A percentile compares a stretch with the other conserved stretches of the same genome.
Evolutionary conservation across 2,797 vertebrate species (phyloP).

Genomic region (Neoniphon sammara): DNA sequence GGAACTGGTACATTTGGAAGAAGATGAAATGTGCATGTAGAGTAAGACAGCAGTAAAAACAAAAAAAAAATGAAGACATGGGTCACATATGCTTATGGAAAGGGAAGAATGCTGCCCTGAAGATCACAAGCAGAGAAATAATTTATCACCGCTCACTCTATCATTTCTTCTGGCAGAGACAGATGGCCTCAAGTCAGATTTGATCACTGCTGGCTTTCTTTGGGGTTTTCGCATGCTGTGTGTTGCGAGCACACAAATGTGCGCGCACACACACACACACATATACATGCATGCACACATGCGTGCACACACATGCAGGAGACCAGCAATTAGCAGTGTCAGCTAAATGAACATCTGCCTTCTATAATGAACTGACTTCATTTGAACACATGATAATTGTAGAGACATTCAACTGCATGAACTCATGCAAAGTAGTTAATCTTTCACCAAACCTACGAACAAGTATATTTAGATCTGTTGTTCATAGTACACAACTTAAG

Average conservation of each 20-base stretch:
- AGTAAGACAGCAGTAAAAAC: constrained; percentile 60
- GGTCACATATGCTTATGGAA: constrained; percentile 78
- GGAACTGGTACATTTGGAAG: constrained; percentile 70
- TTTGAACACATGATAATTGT: constrained; percentile 63
- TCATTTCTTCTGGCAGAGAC: constrained; percentile 78
- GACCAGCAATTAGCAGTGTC: constrained; percentile 63
- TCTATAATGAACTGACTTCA: constrained; percentile 63
- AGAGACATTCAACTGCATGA: constrained; percentile 47
- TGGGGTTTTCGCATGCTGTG: constrained; percentile 48
- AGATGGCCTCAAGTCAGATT: constrained; percentile 73
- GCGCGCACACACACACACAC: constrained; percentile 40
- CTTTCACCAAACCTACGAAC: constrained; percentile 57
- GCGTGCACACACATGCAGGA: constrained; percentile 27
- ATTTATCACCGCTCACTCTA: constrained; percentile 75
- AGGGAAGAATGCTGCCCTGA: constrained; percentile 70
- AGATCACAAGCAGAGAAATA: constrained; percentile 80
- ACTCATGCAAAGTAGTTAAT: constrained; percentile 59
- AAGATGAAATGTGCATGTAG: constrained; percentile 67
- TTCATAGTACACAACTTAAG: constrained; percentile 47
- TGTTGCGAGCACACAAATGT: constrained; percentile 45
- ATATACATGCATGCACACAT: constrained; percentile 5
- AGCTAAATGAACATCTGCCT: constrained; percentile 72
- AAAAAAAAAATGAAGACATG: constrained; percentile 67
- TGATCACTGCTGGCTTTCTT: constrained; percentile 70
- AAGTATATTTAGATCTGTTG: constrained; percentile 46